Evolutionary conservation across 1,140 invertebrate species (phyloP).

Genomic region (Hirudo medicinalis): DNA sequence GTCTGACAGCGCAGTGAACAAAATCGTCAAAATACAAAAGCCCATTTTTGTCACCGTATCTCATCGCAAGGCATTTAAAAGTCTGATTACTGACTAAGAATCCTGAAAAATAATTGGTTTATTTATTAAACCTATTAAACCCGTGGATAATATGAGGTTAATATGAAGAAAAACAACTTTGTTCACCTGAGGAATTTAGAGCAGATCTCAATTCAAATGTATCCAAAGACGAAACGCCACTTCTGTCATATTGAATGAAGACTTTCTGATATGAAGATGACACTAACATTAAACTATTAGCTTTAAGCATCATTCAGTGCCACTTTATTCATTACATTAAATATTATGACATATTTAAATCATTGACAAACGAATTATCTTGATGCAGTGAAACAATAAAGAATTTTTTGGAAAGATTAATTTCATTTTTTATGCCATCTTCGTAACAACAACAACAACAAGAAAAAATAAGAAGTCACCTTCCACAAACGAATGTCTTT

Average conservation of each 20-base stretch:
- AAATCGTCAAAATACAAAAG: constrained; percentile 83
- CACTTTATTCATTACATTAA: too few relatives aligned
- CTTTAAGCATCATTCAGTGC: too few relatives aligned
- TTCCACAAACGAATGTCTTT: constrained; percentile 70
- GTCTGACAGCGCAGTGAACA: constrained; percentile 77
- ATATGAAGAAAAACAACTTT: neutral
- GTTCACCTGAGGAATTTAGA: constrained; percentile 44
- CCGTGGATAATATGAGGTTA: neutral
- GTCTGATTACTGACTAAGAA: constrained; percentile 79
- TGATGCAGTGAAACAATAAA: too few relatives aligned
- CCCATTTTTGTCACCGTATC: constrained; percentile 70
- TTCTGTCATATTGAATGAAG: constrained; percentile 65
- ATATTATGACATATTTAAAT: too few relatives aligned
- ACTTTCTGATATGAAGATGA: constrained; percentile 48
- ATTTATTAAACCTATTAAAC: neutral
- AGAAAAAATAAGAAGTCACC: constrained; percentile 39
- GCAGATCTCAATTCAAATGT: constrained; percentile 69
- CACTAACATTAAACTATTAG: too few relatives aligned
- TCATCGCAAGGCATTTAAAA: constrained; percentile 70
- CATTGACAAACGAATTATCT: too few relatives aligned
- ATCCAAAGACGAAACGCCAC: constrained; percentile 60
- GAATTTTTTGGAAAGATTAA: too few relatives aligned
- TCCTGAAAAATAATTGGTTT: constrained; percentile 35
- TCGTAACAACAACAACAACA: too few relatives aligned
- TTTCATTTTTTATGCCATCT: too few relatives aligned